Conservation (phyloP, 2,888 invertebrate genomes). For the Holacanthella duospinosa region DNA sequence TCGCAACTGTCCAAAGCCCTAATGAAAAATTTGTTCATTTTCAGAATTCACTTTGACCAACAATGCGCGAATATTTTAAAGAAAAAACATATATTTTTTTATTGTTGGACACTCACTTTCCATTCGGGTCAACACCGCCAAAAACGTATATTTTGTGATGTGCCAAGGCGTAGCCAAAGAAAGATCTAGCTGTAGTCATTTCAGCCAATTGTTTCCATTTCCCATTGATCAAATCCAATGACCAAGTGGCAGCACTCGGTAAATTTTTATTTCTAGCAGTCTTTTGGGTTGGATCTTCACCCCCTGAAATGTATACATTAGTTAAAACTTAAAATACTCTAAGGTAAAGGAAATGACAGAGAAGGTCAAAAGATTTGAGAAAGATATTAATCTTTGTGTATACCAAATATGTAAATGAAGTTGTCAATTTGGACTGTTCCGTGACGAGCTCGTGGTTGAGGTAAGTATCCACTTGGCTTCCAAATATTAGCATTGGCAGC, state of each 20-base stretch:
- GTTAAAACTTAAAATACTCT: no score
- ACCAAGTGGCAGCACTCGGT: constrained; percentile 57
- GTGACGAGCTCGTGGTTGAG: constrained; percentile 60
- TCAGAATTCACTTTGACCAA: no score
- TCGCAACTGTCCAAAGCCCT: constrained; percentile 55
- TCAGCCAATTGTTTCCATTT: constrained; percentile 56
- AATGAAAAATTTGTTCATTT: no score
- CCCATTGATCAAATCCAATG: constrained; percentile 54
- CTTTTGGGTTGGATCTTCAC: constrained; percentile 53
- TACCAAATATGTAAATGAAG: constrained; percentile 20
- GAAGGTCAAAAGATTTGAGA: no score
- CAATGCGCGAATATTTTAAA: neutral
- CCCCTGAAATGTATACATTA: no score
- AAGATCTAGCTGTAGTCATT: constrained; percentile 53
- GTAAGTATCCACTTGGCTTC: constrained; percentile 57
- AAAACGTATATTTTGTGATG: constrained; percentile 58
- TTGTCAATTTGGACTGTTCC: constrained; percentile 16
- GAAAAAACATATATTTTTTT: no score
- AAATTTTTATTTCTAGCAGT: constrained; percentile 49
- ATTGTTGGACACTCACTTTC: constrained; percentile 44
- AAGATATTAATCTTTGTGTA: no score
- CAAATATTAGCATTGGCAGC: constrained; percentile 53
- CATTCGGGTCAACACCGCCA: constrained; percentile 57
- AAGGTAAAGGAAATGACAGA: no score
- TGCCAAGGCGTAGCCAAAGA: constrained; percentile 58